These are phyloP conservation scores for Albula glossodonta DNA, from an alignment of 2,113 vertebrate species.

Conservation along the genomic window DNA sequence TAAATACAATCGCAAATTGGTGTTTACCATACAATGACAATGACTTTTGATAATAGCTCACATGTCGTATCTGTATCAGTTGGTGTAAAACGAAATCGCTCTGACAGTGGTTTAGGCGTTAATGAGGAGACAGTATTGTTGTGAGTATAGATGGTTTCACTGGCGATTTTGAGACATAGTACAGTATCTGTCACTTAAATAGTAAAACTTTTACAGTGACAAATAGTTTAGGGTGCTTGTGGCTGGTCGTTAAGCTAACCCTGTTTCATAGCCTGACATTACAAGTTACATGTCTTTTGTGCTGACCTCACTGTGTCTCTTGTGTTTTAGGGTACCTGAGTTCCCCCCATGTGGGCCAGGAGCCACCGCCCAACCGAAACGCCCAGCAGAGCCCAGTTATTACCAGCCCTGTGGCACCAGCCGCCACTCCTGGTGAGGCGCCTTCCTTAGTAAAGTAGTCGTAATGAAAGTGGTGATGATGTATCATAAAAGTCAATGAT, in stretches of 20 bases:
- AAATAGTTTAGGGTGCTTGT: background rate
- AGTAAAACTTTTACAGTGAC: background rate
- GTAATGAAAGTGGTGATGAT: background rate
- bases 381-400: conserved; percentile 59
- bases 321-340: conserved; percentile 64
- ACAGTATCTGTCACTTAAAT: background rate
- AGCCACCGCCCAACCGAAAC: conserved; percentile 54
- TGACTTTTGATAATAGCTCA: too few relatives aligned
- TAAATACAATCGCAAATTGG: too few relatives aligned
- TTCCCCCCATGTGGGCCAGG: conserved; percentile 66
- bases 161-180: too few relatives aligned
- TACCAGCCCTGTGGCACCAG: conserved; percentile 57
- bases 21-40: too few relatives aligned
- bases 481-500: background rate
- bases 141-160: too few relatives aligned
- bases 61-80: too few relatives aligned
- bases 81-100: too few relatives aligned
- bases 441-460: background rate
- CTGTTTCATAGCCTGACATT: background rate
- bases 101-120: background rate
- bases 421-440: conserved; percentile 59
- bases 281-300: background rate
- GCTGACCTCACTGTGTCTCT: background rate
- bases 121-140: too few relatives aligned
- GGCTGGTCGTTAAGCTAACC: background rate